Conservation (phyloP, 1,140 invertebrate genomes). For the Drosophila varians region DNA sequence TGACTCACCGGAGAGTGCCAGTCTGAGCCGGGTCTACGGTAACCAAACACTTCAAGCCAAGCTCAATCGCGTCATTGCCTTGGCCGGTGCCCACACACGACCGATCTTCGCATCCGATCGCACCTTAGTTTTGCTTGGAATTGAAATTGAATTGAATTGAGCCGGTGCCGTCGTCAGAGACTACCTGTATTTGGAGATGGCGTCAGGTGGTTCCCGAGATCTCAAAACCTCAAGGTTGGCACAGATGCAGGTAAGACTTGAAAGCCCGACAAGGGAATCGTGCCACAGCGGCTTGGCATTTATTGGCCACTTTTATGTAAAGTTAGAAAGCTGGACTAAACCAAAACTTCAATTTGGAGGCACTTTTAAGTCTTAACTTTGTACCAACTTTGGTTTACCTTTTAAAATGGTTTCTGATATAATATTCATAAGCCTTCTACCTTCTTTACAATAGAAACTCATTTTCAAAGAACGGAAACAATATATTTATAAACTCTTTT, state of each 20-base stretch:
- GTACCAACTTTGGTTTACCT: too few species aligned
- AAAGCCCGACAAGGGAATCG: constrained; percentile 11
- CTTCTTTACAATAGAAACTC: too few species aligned
- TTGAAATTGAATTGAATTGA: constrained; percentile 18
- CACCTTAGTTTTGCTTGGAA: constrained; percentile 2
- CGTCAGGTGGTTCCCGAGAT: constrained; percentile 72
- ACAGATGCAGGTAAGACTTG: constrained; percentile 85
- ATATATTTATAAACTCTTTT: not conserved
- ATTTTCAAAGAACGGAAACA: not conserved
- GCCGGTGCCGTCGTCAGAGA: not conserved
- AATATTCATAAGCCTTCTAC: too few species aligned
- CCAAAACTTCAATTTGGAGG: too few species aligned
- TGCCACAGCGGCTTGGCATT: not conserved
- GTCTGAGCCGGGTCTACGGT: constrained; percentile 68
- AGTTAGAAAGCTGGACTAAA: too few species aligned
- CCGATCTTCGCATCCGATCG: constrained; percentile 18
- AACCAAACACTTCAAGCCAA: constrained; percentile 20
- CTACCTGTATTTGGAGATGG: constrained; percentile 72
- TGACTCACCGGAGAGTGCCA: constrained; percentile 50
- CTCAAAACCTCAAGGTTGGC: constrained; percentile 84
- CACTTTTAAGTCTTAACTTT: too few species aligned
- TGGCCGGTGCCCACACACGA: constrained; percentile 54
- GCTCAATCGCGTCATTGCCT: constrained; percentile 53
- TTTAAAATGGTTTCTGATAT: too few species aligned
- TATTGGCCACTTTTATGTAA: not conserved